These are phyloP conservation scores for Listrodromus nycthemerus DNA, from an alignment of 2,888 invertebrate species.

Conservation along the genomic window DNA sequence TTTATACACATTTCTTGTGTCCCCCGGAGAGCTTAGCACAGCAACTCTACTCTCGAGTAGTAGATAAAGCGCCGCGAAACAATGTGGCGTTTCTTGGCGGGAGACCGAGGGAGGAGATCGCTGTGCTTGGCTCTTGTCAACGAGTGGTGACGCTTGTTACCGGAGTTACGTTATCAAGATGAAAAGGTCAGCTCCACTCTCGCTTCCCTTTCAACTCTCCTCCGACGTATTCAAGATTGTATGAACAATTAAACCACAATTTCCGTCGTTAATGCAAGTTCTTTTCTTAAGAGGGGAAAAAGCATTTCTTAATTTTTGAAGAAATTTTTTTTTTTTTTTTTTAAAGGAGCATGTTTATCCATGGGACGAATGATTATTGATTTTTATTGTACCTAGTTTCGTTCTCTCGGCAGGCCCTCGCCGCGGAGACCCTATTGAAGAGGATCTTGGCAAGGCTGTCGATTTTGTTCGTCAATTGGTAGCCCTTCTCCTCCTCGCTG, in stretches of 20 bases:
- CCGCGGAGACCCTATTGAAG: constrained; percentile 85
- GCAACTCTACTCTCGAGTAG: constrained; percentile 63
- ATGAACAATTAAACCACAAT: constrained; percentile 47
- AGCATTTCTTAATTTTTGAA: too few species aligned
- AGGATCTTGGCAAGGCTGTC: constrained; percentile 91
- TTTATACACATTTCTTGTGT: constrained; percentile 62
- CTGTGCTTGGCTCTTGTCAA: constrained; percentile 3
- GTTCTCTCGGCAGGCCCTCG: constrained; percentile 79
- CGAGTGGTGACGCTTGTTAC: constrained; percentile 68
- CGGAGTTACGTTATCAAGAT: constrained; percentile 67
- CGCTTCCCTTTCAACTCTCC: constrained; percentile 47
- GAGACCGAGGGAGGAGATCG: constrained; percentile 16
- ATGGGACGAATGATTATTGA: not conserved
- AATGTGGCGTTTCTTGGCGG: constrained; percentile 47
- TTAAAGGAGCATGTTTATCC: not conserved
- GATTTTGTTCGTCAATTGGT: constrained; percentile 89
- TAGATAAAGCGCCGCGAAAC: constrained; percentile 63
- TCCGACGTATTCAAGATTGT: constrained; percentile 31
- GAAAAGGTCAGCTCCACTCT: constrained; percentile 66
- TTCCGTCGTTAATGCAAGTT: constrained; percentile 31
- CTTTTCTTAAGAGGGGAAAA: not conserved
- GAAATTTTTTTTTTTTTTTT: not conserved
- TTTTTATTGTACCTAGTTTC: constrained; percentile 64
- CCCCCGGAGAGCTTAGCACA: constrained; percentile 64
- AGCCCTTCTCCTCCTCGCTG: constrained; percentile 86